phyloP scores from a whole-genome alignment of 2,888 invertebrate genomes.

The Lottia scabra region DNA sequence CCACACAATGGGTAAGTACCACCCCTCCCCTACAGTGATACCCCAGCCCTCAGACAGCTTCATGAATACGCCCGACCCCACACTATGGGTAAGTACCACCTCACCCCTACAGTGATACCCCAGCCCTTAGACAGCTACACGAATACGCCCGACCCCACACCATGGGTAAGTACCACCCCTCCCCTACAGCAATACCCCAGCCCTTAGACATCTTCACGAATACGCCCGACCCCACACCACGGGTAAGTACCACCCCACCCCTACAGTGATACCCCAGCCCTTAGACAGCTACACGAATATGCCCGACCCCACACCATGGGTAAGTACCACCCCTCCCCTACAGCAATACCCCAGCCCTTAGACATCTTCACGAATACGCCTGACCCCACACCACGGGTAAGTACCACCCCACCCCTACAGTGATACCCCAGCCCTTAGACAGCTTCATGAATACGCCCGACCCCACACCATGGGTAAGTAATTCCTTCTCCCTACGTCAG shows the following conservation, averaged over 20 bases:
- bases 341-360: slow-evolving; percentile 91
- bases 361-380: slow-evolving; percentile 91
- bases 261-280: no score
- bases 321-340: slow-evolving; percentile 74
- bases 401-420: slow-evolving; percentile 75
- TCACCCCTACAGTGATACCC: slow-evolving; percentile 85
- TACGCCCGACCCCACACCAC: no score
- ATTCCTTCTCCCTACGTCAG: no score
- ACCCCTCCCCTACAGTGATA: no score
- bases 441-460: slow-evolving; percentile 90
- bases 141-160: slow-evolving; percentile 94
- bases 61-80: no score
- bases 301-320: no score
- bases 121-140: slow-evolving; percentile 88
- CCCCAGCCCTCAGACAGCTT: no score
- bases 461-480: slow-evolving; percentile 77
- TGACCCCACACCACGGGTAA: slow-evolving; percentile 80
- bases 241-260: no score
- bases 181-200: slow-evolving; percentile 89
- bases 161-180: slow-evolving; percentile 50
- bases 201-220: no score
- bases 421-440: slow-evolving; percentile 92
- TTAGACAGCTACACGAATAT: no score
- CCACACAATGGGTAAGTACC: no score
- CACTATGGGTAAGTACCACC: no score